Evolutionary conservation across 2,797 vertebrate genomes (phyloP), one percentile per base, ranked within the genome.

Genomic region (Adelosebastes latens): DNA sequence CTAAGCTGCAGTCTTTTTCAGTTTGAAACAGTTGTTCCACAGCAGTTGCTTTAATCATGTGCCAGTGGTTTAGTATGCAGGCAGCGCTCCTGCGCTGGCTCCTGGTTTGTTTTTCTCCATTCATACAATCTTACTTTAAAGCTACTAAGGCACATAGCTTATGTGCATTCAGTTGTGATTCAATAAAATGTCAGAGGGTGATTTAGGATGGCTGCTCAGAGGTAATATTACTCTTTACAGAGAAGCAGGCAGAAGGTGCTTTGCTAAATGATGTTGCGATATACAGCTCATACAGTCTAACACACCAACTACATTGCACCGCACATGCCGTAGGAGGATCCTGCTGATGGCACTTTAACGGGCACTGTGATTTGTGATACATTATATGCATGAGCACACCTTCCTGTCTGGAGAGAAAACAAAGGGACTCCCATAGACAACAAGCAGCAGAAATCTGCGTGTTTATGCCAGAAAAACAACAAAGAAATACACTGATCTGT

Each of bases 181-280:
- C 73, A 78, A 89, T 89, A 85, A 90, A 90, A 90, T 86, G 91
- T 89, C 88, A 89, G 66, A 55, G 63, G 72, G 68, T 88, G 91
- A 92, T 91, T 90, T 85, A 89, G 83, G 87, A 83, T 62, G 16
- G 71, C 84, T 76, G 86, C 83, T 87, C 83, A 63, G 69, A 77
- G 74, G 77, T 82, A 79, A 87, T 84, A 81, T 86, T 72, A 60
- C 88, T 89, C 77, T 84, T 86, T 86, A 78, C 82, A 67, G 77
- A 86, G 82, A 73, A 76, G 6, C 82, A 31, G 66, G 68, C 76
- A 52, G 8, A n/a, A 81, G 81, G 80, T 58, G 66, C 62, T 74
- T 29, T 29, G 73, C 73, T 82, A 81, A 90, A 86, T 69, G 87
- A 87, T 46, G 75, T 72, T 79, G 65, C 66, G 14, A 77, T 46